Conservation (phyloP, 2,113 vertebrate species). For the Crotalus helleri region DNA sequence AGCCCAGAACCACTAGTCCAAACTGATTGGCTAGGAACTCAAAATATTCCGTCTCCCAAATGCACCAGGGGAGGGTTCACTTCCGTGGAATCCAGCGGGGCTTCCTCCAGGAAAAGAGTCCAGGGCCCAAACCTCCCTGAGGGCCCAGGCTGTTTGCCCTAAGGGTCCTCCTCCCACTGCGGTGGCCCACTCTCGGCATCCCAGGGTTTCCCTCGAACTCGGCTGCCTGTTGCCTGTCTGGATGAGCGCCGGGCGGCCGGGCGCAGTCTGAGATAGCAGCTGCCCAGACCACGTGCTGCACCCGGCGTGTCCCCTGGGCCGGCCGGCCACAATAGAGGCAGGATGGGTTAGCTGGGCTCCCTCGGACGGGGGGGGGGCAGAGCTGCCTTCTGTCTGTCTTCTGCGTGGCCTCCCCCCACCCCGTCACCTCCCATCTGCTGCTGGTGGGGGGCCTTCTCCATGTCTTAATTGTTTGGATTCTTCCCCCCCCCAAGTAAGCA, state of each 20-base stretch:
- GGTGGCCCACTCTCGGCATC: not conserved
- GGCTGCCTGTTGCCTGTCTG: not conserved
- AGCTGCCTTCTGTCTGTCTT: conserved; percentile 1
- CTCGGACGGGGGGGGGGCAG: not conserved
- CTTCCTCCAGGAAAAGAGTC: not conserved
- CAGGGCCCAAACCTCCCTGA: not conserved
- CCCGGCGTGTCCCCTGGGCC: not conserved
- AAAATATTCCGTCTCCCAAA: not conserved
- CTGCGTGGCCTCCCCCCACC: not conserved
- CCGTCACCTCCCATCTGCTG: conserved; percentile 25
- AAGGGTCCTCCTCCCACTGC: not conserved
- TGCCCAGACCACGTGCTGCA: not conserved
- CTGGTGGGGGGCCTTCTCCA: not conserved
- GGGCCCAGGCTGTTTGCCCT: not conserved
- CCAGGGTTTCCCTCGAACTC: no score
- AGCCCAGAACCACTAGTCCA: no score
- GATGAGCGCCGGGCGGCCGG: not conserved
- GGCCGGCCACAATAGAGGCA: not conserved
- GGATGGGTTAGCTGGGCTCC: not conserved
- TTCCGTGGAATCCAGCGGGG: not conserved
- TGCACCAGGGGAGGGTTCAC: not conserved
- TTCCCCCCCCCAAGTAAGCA: not conserved
- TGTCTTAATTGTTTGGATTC: not conserved
- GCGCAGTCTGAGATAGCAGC: not conserved
- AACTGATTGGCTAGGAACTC: no score